Conservation (phyloP, 2,113 vertebrate genomes). For the Choloepus hoffmanni region DNA sequence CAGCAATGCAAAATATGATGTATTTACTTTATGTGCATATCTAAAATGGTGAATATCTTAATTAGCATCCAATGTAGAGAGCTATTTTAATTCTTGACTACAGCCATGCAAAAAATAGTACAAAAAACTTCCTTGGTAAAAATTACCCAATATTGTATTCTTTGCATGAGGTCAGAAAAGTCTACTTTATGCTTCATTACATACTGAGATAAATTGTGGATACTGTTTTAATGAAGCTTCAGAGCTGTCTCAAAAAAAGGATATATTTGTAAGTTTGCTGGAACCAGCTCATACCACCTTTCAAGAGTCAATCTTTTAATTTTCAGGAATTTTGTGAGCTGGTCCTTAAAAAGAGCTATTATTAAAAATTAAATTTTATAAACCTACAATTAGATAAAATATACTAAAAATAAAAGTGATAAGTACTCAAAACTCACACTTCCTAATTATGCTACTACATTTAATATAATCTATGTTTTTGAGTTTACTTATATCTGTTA, state of each 20-base stretch:
- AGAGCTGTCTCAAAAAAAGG: neutral
- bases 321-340: neutral
- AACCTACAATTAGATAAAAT: neutral
- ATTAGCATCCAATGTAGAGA: neutral
- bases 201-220: neutral
- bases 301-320: neutral
- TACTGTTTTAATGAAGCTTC: neutral
- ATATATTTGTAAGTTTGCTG: neutral
- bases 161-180: neutral
- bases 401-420: neutral
- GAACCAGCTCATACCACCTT: neutral
- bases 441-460: neutral
- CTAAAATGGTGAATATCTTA: neutral
- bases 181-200: neutral
- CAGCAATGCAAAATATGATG: neutral
- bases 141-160: neutral
- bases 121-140: neutral
- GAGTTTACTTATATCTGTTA: neutral
- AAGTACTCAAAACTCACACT: neutral
- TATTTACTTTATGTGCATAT: neutral
- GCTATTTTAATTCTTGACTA: neutral
- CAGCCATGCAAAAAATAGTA: neutral
- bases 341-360: neutral
- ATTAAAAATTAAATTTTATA: neutral
- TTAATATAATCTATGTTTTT: neutral